Evolutionary conservation across 2,888 invertebrate species (phyloP), one percentile per base, ranked within the genome.

Genomic region (Notodonta ziczac): DNA sequence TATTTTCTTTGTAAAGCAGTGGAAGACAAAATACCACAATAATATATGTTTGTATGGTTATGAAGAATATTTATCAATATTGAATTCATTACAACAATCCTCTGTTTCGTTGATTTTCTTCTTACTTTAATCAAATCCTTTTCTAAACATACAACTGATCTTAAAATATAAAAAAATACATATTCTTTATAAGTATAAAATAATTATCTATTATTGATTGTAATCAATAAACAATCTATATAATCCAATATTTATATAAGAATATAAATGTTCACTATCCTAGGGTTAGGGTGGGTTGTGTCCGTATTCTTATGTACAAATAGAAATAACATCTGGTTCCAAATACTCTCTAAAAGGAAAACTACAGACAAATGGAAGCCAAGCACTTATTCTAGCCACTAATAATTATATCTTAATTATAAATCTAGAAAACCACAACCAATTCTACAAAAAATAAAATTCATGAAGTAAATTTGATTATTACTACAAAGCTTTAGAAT

Each of bases 241-340:
- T 65, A 62, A 61, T 61, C 57, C 13, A 59, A 57, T 14, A 63
- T 76, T 67, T 55, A 64, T 65, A 69, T 63, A 72, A 66, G 42
- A 58, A 50, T 52, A 58, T 52, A 42, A 24, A 52, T 52, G 67
- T 76, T 81, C 62, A 80, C 81, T 88, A 90, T 74, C 69, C 91
- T 91, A 91, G 70, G 81, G 80, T 88, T 82, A 86, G 84, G 93
- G 92, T 91, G 93, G 93, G 92, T 84, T 85, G 82, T 90, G 93
- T 93, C 93, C 93, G 93, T 92, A 85, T 86, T 81, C 73, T 77
- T 82, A 86, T 82, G 74, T 87, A 85, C 70, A 65, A 72, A 62
- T 65, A 69, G 52, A 73, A 63, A 65, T 67, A 58, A 55, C n/a
- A 24, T 65, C 59, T 65, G 57, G 24, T 63, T 63, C 61, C 65